Base-by-base conservation (phyloP, 2,113 vertebrate genomes). In the Corythornis cristatus region DNA sequence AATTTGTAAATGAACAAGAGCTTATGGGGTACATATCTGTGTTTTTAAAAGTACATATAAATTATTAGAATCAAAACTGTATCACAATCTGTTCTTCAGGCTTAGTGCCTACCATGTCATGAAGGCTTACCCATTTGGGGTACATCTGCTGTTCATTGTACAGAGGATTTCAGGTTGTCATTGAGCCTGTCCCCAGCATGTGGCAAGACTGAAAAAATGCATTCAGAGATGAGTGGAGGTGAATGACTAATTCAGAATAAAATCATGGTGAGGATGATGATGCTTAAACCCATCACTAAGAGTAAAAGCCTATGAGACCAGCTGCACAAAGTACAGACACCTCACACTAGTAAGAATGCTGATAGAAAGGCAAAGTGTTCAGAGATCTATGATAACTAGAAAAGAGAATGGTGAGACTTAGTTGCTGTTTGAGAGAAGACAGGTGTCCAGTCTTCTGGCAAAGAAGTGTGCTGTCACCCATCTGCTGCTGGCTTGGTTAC, bases 181-280 rank as follows among this genome's bases (percentile, higher is more conserved):
- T 9, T n/a, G 35, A 68, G 45, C 18, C 19, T 62, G 42, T 70
- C 13, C 37, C 33, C 26, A 42, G 57, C 0, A 0, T 19, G 43
- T 43, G 16, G 28, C 22, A 37, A 53, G 66, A 51, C 25, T 71
- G 64, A 67, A 68, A 29, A 83, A 88, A 54, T 20, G 17, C 26
- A 14, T 65, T 21, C 15, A 31, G 50, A 90, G 11, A 16, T 26
- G 17, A 67, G 51, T 11, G n/a, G 70, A 60, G 43, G 26, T n/a
- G 1, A 0, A 8, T 11, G 6, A 19, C 15, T 0, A 0, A 56
- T 33, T 14, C 3, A 33, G 48, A 56, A 77, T 22, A 40, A 76
- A 43, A 56, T 45, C 3, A 13, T 20, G n/a, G 19, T 57, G 37
- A 58, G 50, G 43, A 42, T 46, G 21, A 31, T 4, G 5, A 17